Conservation (phyloP, 2,888 invertebrate species). For the Caenorhabditis auriculariae region DNA sequence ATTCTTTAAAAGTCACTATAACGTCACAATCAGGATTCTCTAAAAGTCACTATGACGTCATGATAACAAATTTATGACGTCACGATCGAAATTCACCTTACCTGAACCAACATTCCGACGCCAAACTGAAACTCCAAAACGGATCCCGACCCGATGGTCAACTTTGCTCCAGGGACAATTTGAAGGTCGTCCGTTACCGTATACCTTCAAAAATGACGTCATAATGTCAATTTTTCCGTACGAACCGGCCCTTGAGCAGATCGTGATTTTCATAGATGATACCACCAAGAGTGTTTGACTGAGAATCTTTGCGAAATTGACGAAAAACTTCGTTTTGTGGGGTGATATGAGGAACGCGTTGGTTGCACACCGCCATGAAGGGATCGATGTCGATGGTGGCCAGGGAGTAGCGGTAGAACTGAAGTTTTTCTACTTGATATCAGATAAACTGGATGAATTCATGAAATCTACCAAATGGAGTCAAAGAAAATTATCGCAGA, state of each 20-base stretch:
- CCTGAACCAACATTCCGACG: conserved; percentile 91
- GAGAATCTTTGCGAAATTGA: conserved; percentile 55
- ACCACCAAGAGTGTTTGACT: conserved; percentile 68
- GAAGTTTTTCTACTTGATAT: no score
- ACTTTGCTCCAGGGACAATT: conserved; percentile 85
- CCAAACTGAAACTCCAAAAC: conserved; percentile 83
- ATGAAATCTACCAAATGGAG: neutral
- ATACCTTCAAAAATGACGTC: conserved; percentile 68
- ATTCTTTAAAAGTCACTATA: no score
- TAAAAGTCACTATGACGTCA: neutral
- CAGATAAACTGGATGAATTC: no score
- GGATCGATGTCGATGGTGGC: conserved; percentile 87
- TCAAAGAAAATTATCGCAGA: conserved; percentile 1
- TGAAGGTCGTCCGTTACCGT: conserved; percentile 90
- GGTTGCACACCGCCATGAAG: conserved; percentile 83
- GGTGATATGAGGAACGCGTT: conserved; percentile 80
- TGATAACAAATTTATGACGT: conserved; percentile 3
- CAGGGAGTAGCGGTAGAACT: conserved; percentile 80
- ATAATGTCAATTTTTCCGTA: neutral
- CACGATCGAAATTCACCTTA: neutral
- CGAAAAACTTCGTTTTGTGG: conserved; percentile 52
- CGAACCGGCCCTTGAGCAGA: conserved; percentile 71
- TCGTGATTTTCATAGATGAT: conserved; percentile 81
- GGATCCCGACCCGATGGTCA: conserved; percentile 85
- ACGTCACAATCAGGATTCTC: neutral